Evolutionary conservation across 2,797 vertebrate genomes (phyloP), one percentile per base, ranked within the genome.

Genomic region (Macrochelys suwanniensis): DNA sequence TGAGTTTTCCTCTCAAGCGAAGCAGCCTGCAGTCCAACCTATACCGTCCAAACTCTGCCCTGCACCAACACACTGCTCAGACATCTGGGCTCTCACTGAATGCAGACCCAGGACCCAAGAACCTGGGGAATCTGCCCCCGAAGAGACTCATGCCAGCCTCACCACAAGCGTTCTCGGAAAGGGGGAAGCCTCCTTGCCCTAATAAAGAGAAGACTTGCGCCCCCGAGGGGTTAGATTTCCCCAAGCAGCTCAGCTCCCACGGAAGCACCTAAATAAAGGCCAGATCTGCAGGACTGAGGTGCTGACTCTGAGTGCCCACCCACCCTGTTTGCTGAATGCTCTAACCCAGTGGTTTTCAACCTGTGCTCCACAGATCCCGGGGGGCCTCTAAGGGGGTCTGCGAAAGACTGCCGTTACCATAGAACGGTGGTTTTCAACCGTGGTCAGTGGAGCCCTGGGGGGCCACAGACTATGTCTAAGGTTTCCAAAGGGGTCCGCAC

Each of bases 121-220:
- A 42, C 80, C 71, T 28, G 50, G 77, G 31, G 47, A 25, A 80
- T 81, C 61, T 74, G 31, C 76, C 89, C 78, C 82, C 51, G 78
- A 92, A 51, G 79, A 92, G 57, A 2, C 49, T 93, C 89, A n/a
- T 5, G 47, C 47, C 12, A 50, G 49, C 49, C 19, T 85, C 7
- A 42, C 8, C 3, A 1, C 84, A 82, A 57, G 26, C 25, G 57
- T 51, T 82, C 7, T 31, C n/a, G 87, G 0, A n/a, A 47, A 28
- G 12, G 13, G 25, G 45, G 45, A 77, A 17, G 74, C 74, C 74
- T 76, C 86, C 28, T 61, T 61, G 19, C 88, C 13, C 51, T 61
- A 23, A 31, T 4, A 0, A 2, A 85, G 61, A 76, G 61, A 45
- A 56, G 59, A 0, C 0, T 45, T 47, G 80, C 81, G 15, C 8